These are phyloP conservation scores for Chamaea fasciata DNA, from an alignment of 2,113 vertebrate species.

Conservation along the genomic window DNA sequence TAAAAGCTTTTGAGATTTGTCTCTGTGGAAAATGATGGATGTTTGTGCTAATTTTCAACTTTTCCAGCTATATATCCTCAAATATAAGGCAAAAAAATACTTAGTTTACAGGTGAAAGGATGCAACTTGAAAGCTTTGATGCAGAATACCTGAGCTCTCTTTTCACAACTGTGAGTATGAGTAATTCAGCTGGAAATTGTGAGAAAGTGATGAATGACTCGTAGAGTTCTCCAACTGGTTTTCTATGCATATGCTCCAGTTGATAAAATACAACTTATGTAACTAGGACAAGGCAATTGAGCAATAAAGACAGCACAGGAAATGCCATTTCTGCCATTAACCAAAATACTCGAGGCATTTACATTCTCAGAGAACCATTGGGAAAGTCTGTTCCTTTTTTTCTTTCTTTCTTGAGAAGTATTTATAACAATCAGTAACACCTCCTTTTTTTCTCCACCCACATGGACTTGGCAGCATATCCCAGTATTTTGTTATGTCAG, in stretches of 20 bases:
- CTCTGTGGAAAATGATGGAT: neutral
- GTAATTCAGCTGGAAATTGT: constrained; percentile 41
- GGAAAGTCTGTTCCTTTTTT: neutral
- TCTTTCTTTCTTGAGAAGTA: constrained; percentile 2
- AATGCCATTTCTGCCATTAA: constrained; percentile 4
- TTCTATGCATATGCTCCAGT: neutral
- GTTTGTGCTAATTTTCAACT: neutral
- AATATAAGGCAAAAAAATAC: neutral
- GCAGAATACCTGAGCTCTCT: constrained; percentile 5
- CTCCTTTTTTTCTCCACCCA: constrained; percentile 46
- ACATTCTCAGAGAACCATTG: neutral
- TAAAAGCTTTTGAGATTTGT: neutral
- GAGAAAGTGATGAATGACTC: constrained; percentile 5
- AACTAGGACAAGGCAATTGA: constrained; percentile 15
- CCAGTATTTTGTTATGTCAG: constrained; percentile 30
- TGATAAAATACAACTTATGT: constrained; percentile 47
- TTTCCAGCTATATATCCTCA: neutral
- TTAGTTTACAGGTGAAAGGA: neutral
- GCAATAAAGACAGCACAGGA: constrained; percentile 41
- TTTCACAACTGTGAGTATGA: constrained; percentile 30
- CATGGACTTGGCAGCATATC: constrained; percentile 20
- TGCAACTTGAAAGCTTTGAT: neutral
- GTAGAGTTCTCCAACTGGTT: constrained; percentile 37
- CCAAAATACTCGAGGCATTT: neutral
- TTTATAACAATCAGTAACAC: constrained; percentile 25